Conservation (phyloP, 2,797 vertebrate genomes). For the Epinephelus awoara region DNA sequence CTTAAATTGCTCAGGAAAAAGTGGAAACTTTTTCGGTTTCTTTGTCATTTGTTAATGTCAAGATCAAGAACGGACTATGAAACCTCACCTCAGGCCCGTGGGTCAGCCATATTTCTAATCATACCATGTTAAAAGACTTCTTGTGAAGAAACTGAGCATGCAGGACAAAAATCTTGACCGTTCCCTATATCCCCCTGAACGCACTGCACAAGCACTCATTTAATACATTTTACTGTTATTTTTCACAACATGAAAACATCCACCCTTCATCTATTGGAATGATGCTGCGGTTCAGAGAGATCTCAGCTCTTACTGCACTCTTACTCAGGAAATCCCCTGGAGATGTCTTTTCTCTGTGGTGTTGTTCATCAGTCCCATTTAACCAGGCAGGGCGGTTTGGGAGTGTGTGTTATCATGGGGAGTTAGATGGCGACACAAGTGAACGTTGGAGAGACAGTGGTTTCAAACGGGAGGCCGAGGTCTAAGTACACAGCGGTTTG, state of each 20-base stretch:
- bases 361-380: conserved; percentile 51
- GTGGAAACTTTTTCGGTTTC: not conserved
- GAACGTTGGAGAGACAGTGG: conserved; percentile 52
- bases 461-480: conserved; percentile 34
- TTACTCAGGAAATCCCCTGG: not conserved
- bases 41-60: not conserved
- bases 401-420: conserved; percentile 45
- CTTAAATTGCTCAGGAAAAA: not conserved
- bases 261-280: no score
- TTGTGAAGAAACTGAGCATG: no score
- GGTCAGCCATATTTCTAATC: no score
- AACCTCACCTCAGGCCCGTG: no score
- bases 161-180: not conserved
- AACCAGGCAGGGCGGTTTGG: conserved; percentile 65
- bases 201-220: not conserved
- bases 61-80: not conserved
- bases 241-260: not conserved
- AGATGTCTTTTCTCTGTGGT: not conserved
- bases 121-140: no score
- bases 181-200: not conserved
- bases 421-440: conserved; percentile 25
- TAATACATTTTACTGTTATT: not conserved
- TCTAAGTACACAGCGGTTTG: conserved; percentile 65
- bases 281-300: not conserved
- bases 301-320: conserved; percentile 12